Conservation (phyloP, 2,888 invertebrate genomes). For the Philonicus albiceps region DNA sequence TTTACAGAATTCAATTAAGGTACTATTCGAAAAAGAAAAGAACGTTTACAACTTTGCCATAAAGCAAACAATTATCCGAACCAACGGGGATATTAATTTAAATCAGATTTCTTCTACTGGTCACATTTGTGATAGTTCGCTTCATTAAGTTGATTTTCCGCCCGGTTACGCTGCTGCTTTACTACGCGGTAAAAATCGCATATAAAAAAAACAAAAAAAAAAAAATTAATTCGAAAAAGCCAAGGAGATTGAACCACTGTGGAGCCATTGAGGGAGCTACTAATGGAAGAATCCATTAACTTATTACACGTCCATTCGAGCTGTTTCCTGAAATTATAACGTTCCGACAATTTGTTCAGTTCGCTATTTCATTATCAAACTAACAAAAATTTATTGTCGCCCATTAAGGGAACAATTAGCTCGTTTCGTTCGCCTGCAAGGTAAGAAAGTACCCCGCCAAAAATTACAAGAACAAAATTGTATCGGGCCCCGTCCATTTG, state of each 20-base stretch:
- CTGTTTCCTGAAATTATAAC: constrained; percentile 23
- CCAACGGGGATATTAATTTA: background rate
- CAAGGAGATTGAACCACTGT: background rate
- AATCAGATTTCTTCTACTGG: background rate
- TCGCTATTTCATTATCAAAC: constrained; percentile 27
- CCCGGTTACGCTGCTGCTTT: background rate
- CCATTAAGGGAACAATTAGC: constrained; percentile 8
- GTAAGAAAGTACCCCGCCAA: background rate
- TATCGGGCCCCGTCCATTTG: no score
- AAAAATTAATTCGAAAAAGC: background rate
- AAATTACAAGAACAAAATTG: background rate
- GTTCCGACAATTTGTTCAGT: background rate
- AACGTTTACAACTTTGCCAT: background rate
- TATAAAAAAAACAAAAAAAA: background rate
- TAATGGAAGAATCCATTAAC: constrained; percentile 27
- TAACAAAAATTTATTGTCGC: constrained; percentile 19
- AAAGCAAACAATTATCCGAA: background rate
- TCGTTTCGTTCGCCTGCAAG: background rate
- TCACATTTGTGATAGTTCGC: constrained; percentile 24
- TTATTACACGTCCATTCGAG: background rate
- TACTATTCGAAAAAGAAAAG: background rate
- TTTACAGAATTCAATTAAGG: background rate
- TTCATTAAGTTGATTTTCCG: constrained; percentile 17
- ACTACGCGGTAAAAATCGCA: background rate
- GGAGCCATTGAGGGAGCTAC: background rate